Conservation (phyloP, 2,888 invertebrate species). For the Ormyrus rosae region DNA sequence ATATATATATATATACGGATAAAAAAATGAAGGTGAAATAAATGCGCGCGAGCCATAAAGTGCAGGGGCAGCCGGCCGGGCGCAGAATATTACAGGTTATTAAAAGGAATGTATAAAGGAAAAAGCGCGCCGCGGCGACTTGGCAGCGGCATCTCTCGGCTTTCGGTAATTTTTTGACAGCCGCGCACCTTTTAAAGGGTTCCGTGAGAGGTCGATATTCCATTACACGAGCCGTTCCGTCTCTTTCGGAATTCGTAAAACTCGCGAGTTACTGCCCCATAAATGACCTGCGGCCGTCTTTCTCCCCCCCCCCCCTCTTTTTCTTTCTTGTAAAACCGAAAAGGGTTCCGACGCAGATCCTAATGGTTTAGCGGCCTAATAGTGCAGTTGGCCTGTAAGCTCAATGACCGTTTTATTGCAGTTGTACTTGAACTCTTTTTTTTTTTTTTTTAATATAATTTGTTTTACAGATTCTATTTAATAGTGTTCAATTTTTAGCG, state of each 20-base stretch:
- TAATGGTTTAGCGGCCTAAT: background rate
- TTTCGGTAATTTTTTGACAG: constrained; percentile 39
- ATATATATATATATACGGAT: too few relatives aligned
- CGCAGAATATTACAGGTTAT: constrained; percentile 49
- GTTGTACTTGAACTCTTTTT: too few relatives aligned
- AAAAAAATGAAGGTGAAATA: constrained; percentile 26
- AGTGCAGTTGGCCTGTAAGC: too few relatives aligned
- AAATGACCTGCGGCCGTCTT: constrained; percentile 46
- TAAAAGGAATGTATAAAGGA: constrained; percentile 35
- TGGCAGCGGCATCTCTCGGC: constrained; percentile 31
- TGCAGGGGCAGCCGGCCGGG: constrained; percentile 21
- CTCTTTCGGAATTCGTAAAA: constrained; percentile 60
- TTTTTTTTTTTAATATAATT: too few relatives aligned
- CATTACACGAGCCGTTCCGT: constrained; percentile 7
- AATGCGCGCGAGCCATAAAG: constrained; percentile 28
- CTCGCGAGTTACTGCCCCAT: constrained; percentile 59
- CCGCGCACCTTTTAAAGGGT: constrained; percentile 17
- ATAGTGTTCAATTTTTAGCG: too few relatives aligned
- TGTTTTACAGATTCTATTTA: too few relatives aligned
- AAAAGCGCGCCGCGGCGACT: constrained; percentile 16
- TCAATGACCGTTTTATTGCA: too few relatives aligned
- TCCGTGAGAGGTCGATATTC: constrained; percentile 25
- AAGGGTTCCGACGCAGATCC: background rate
- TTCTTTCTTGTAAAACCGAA: constrained; percentile 25
- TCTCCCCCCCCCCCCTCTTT: background rate